Conservation (phyloP, 2,113 vertebrate genomes). For the Acanthochromis polyacanthus region DNA sequence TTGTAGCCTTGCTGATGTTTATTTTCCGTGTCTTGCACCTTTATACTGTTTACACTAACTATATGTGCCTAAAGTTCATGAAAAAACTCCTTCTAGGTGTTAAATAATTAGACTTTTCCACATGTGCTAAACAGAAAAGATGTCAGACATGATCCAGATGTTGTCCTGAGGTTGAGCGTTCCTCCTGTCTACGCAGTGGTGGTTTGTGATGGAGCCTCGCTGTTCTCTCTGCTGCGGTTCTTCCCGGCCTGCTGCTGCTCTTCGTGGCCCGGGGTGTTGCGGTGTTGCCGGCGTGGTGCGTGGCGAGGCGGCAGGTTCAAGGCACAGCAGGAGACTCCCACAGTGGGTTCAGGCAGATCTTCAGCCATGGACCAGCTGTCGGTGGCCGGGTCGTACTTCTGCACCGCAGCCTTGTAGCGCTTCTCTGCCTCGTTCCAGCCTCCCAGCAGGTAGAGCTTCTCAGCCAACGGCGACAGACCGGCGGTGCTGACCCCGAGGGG, state of each 20-base stretch:
- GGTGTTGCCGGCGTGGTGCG: conserved; percentile 76
- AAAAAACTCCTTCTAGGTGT: too few species aligned
- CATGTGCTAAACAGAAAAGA: background rate
- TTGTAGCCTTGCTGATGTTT: background rate
- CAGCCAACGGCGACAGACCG: conserved; percentile 80
- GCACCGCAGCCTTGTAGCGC: conserved; percentile 86
- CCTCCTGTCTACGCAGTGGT: conserved; percentile 42
- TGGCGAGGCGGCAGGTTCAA: conserved; percentile 82
- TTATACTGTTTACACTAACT: background rate
- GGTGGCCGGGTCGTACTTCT: conserved; percentile 85
- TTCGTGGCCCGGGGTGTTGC: conserved; percentile 78
- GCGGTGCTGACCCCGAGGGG: conserved; percentile 87
- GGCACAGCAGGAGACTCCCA: conserved; percentile 89
- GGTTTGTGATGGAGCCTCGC: conserved; percentile 56
- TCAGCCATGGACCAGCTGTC: conserved; percentile 84
- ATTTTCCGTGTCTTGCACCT: too few species aligned
- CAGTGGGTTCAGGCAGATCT: conserved; percentile 86
- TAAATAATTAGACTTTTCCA: background rate
- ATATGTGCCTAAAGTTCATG: background rate
- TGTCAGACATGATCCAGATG: conserved; percentile 51
- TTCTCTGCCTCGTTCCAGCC: conserved; percentile 90
- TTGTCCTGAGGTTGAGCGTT: conserved; percentile 34
- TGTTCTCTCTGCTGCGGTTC: conserved; percentile 75
- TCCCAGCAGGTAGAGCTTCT: conserved; percentile 84
- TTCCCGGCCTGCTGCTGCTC: conserved; percentile 56